A percentile compares a stretch with the other conserved stretches of the same genome.
Conservation (phyloP, 2,888 invertebrate genomes). For the Cyclophora albipunctata region DNA sequence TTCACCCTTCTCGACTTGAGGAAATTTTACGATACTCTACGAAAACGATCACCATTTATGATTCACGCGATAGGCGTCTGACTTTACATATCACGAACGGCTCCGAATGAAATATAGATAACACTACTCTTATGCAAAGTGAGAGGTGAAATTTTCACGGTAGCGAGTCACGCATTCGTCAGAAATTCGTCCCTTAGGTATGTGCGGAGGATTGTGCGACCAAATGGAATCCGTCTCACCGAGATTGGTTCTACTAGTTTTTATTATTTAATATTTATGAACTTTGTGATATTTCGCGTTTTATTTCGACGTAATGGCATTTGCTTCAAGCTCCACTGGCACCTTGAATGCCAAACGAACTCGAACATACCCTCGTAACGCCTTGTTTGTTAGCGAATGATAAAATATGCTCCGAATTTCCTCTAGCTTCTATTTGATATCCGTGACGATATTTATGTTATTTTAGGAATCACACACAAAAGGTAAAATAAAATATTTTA, state of each 20-base stretch:
- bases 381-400: slow-evolving; percentile 32
- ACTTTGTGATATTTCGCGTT: slow-evolving; percentile 52
- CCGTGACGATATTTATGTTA: slow-evolving; percentile 13
- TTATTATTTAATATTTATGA: slow-evolving; percentile 66
- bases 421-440: slow-evolving; percentile 12
- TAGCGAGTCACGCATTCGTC: slow-evolving; percentile 44
- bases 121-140: slow-evolving; percentile 59
- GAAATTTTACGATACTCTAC: slow-evolving; percentile 45
- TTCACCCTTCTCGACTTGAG: slow-evolving; percentile 32
- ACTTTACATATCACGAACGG: slow-evolving; percentile 48
- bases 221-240: slow-evolving; percentile 56
- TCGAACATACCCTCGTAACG: slow-evolving; percentile 36
- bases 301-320: slow-evolving; percentile 58
- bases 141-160: slow-evolving; percentile 58
- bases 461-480: slow-evolving; percentile 22
- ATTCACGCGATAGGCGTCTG: slow-evolving; percentile 57
- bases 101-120: slow-evolving; percentile 59
- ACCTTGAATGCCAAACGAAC: slow-evolving; percentile 52
- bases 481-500: slow-evolving; percentile 40
- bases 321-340: slow-evolving; percentile 49
- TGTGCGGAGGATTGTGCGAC: slow-evolving; percentile 38
- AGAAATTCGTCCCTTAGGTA: slow-evolving; percentile 52
- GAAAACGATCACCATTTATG: slow-evolving; percentile 63
- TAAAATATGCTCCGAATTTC: slow-evolving; percentile 15
- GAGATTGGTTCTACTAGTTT: slow-evolving; percentile 65